Evolutionary conservation across 2,797 vertebrate genomes (phyloP), one percentile per base, ranked within the genome.

Genomic region (Tokudaia tokunoshimensis): DNA sequence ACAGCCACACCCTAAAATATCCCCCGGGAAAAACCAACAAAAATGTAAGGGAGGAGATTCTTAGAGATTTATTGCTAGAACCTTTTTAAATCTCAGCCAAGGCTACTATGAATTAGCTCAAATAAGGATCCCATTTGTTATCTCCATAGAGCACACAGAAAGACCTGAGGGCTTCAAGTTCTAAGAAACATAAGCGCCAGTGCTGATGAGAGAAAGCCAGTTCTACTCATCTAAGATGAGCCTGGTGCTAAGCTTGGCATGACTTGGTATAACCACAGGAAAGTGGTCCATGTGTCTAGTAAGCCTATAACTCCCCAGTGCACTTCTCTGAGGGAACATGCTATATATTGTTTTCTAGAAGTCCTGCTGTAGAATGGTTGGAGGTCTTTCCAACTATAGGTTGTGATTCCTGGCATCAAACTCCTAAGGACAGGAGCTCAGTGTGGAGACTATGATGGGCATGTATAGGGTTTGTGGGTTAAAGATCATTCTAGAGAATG

Each of bases 21-120:
- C 74, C 75, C 50, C 47, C 34, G 92, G 63, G 91, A 96, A 94
- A 94, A 94, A 26, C 47, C 75, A 95, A 94, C 76, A 65, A 78
- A 94, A 94, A 87, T 67, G 57, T 63, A 89, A 92, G 80, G 59
- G 17, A 90, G 92, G 89, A 17, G 22, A 47, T 89, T 67, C 47
- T 82, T 94, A 70, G 0, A 76, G 82, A 63, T 9, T 52, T n/a
- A n/a, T 20, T 0, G 2, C 17, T 81, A 91, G 93, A 72, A 83
- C 44, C 50, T 50, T 82, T 89, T 90, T 44, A n/a, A 65, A 44
- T 80, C 50, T 92, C 34, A 9, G 70, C 12, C n/a, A 81, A 34
- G 41, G 37, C 70, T 75, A 8, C 72, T 31, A 41, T 61, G 70
- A 47, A 52, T 17, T 22, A 84, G 50, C n/a, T 17, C 55, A 78